Evolutionary conservation across 2,888 invertebrate genomes (phyloP).

Genomic region (Heteromyza rotundicornis): DNA sequence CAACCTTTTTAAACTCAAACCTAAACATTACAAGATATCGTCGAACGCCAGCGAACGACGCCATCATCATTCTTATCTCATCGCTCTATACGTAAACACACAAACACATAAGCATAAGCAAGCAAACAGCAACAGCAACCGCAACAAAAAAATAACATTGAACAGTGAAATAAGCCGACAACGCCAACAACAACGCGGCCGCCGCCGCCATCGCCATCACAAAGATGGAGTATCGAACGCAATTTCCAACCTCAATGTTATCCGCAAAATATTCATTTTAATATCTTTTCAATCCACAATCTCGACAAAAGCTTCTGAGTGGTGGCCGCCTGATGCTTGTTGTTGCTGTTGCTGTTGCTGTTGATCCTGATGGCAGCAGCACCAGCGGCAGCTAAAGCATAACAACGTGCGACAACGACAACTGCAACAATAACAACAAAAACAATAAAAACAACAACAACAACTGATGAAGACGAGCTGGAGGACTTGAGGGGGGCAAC

Average conservation of each 20-base stretch:
- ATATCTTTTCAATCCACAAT: conserved; percentile 57
- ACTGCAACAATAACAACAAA: too few species aligned
- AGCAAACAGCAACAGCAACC: background rate
- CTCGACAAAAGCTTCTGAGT: conserved; percentile 38
- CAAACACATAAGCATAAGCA: conserved; percentile 32
- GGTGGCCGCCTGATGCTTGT: conserved; percentile 30
- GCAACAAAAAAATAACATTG: background rate
- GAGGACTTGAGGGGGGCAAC: too few species aligned
- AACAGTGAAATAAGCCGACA: conserved; percentile 39
- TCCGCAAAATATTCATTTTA: conserved; percentile 59
- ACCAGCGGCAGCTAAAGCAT: background rate
- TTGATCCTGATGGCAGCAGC: conserved; percentile 3
- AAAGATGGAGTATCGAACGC: conserved; percentile 41
- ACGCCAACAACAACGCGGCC: too few species aligned
- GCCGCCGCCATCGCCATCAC: conserved; percentile 27
- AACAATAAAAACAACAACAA: too few species aligned
- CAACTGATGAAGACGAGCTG: too few species aligned
- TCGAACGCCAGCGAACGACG: conserved; percentile 36
- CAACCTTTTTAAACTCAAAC: conserved; percentile 20
- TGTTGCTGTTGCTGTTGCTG: too few species aligned
- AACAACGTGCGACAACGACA: conserved; percentile 21
- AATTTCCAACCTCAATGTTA: conserved; percentile 55
- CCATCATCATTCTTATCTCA: conserved; percentile 37
- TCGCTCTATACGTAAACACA: conserved; percentile 31
- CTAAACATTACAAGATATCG: conserved; percentile 52